A percentile compares a stretch with the other conserved stretches of the same genome.
These are phyloP conservation scores for Agelaius tricolor DNA, from an alignment of 2,113 vertebrate genomes.

Conservation along the genomic window DNA sequence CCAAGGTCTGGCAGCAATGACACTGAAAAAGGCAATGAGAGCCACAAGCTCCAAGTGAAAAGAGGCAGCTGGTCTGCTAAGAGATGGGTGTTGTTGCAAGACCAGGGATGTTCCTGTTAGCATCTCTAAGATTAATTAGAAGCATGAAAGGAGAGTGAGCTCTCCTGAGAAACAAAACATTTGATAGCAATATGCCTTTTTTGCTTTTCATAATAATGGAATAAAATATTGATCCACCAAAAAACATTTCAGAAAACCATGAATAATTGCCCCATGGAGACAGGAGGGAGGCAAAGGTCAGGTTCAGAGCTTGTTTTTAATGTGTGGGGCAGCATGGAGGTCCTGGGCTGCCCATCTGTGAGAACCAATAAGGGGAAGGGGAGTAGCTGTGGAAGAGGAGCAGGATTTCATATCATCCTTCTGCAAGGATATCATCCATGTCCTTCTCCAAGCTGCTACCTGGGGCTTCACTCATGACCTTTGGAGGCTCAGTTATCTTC, in stretches of 20 bases:
- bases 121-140: not conserved
- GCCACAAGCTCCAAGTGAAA: not conserved
- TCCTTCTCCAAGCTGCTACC: not conserved
- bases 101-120: not conserved
- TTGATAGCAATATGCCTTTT: not conserved
- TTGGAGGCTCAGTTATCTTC: not conserved
- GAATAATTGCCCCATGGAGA: not conserved
- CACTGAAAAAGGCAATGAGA: not conserved
- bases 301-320: not conserved
- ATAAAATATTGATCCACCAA: not conserved
- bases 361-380: not conserved
- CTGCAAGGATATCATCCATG: too few relatives aligned
- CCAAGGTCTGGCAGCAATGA: not conserved
- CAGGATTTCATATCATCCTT: not conserved
- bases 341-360: rapidly evolving
- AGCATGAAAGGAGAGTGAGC: not conserved
- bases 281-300: rapidly evolving
- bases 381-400: not conserved
- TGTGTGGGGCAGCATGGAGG: rapidly evolving
- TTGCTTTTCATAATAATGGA: not conserved
- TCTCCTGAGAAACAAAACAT: not conserved
- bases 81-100: not conserved
- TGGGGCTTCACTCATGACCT: not conserved
- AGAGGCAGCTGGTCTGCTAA: not conserved
- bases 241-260: not conserved